Evolutionary conservation across 2,888 invertebrate genomes (phyloP), one percentile per base, ranked within the genome.

Genomic region (Encarsia formosa): DNA sequence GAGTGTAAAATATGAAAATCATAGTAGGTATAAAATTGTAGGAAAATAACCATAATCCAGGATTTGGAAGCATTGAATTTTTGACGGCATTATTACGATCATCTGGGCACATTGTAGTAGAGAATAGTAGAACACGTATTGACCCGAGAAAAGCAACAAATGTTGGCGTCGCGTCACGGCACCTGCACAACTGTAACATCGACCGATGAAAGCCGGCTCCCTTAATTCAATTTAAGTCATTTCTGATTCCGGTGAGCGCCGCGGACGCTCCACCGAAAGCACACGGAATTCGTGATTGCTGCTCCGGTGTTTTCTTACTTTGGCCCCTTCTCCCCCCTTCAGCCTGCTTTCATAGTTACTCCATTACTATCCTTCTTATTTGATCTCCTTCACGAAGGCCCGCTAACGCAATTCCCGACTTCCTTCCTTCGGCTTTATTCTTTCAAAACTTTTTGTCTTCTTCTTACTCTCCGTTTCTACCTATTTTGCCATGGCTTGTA

Each of bases 181-280:
- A 18, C 29, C 5, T 8, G 8, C 11, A 8, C 20, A 35, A 35
- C 26, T 16, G 20, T 26, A 49, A 31, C 35, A 18, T 41, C 16
- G 24, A 20, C n/a, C 29, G 38, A 49, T 39, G 18, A 44, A 31
- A 39, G 26, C 24, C 20, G 39, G 31, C 19, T 20, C 23, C 15
- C 37, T 35, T 53, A 45, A 53, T 53, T 53, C 45, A 45, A 49
- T 53, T 53, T 44, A 9, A 16, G 22, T 37, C 39, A 53, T 53
- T 53, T 45, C 53, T 49, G 49, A 53, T 53, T 49, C 52, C 35
- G 29, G 39, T 35, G 45, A 45, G 38, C 32, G 19, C 20, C n/a
- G 32, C 19, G 37, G 18, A 15, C 22, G n/a, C 8, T 19, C 9
- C 24, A 5, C 26, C 26, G 22, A 16, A 37, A 43, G 47, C 40